These are phyloP conservation scores for Nipponacmea schrenckii DNA, from an alignment of 2,888 invertebrate species.

Conservation along the genomic window DNA sequence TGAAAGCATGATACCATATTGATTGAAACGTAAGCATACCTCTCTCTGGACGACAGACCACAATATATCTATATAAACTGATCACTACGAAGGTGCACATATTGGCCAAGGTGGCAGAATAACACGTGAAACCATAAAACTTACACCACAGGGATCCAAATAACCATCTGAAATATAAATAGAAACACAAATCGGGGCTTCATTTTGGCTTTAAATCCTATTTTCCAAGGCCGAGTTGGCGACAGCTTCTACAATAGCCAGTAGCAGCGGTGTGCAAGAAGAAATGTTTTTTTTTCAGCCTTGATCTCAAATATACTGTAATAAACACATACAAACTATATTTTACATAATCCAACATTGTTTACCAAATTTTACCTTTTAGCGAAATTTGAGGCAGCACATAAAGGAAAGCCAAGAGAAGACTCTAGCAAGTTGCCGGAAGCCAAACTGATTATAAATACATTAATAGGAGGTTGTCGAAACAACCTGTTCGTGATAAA, in stretches of 20 bases:
- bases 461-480: slow-evolving; percentile 21
- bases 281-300: background rate
- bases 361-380: slow-evolving; percentile 12
- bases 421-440: slow-evolving; percentile 25
- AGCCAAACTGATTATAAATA: slow-evolving; percentile 21
- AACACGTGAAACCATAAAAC: slow-evolving; percentile 28
- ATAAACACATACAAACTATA: background rate
- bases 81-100: slow-evolving; percentile 28
- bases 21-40: slow-evolving; percentile 9
- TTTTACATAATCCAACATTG: background rate
- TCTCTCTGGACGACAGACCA: slow-evolving; percentile 15
- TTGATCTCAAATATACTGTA: background rate
- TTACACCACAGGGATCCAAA: slow-evolving; percentile 25
- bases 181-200: background rate
- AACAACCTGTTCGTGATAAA: slow-evolving; percentile 17
- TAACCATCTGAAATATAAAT: slow-evolving; percentile 26
- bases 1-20: no score
- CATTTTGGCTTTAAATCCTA: background rate
- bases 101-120: slow-evolving; percentile 20
- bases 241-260: background rate
- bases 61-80: slow-evolving; percentile 26
- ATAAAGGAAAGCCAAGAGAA: slow-evolving; percentile 26
- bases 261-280: background rate
- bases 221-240: background rate
- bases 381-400: slow-evolving; percentile 22